Evolutionary conservation across 2,888 invertebrate genomes (phyloP).

Genomic region (Rhopalosiphum nymphaeae): DNA sequence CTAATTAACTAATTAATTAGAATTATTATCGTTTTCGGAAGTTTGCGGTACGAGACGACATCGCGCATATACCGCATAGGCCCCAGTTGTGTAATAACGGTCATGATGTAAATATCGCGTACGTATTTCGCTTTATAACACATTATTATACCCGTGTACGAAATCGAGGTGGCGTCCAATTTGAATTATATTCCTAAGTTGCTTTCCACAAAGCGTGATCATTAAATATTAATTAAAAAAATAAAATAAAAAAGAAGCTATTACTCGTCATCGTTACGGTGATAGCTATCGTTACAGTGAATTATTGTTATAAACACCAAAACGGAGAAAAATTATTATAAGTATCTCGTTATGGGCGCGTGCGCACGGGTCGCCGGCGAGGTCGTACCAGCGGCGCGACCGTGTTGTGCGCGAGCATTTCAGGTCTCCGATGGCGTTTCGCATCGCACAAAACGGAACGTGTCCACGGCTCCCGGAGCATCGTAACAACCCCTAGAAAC

Average conservation of each 20-base stretch:
- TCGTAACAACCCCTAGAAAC: neutral
- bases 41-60: neutral
- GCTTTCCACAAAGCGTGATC: slow-evolving; percentile 8
- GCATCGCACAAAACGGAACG: neutral
- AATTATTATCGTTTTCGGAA: neutral
- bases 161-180: neutral
- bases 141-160: neutral
- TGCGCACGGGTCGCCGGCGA: neutral
- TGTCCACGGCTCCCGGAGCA: neutral
- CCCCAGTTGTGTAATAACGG: neutral
- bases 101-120: neutral
- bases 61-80: neutral
- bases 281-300: slow-evolving; percentile 12
- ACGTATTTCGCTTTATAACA: neutral
- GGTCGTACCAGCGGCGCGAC: neutral
- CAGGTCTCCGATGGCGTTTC: neutral
- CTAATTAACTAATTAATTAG: neutral
- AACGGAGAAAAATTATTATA: neutral
- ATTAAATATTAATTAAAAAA: slow-evolving; percentile 44
- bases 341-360: neutral
- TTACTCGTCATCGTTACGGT: slow-evolving; percentile 8
- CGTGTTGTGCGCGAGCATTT: neutral
- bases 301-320: slow-evolving; percentile 26
- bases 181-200: neutral
- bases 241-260: neutral